Base-by-base conservation (phyloP, 2,113 vertebrate genomes). In the Nothobranchius furzeri region DNA sequence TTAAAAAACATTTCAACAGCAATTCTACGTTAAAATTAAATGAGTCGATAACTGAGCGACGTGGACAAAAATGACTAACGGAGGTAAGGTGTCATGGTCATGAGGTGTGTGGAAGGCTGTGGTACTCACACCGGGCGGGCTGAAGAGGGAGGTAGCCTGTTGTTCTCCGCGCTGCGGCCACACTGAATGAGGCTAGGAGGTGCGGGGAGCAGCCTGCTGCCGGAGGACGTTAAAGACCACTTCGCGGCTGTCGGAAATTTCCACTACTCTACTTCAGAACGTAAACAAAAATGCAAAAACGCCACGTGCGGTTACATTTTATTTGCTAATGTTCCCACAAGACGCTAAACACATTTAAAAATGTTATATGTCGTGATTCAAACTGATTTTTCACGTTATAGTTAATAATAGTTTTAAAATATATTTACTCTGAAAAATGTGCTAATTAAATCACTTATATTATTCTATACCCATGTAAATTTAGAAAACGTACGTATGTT, bases 71-170 rank as follows among this genome's bases (percentile, higher is more conserved):
- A 7, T 3, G 25, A 52, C 2, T 60, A 14, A 51, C 9, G 11
- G 30, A 15, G 37, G 2, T 46, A 3, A 64, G 58, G 58, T 51
- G 56, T 35, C 30, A 11, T 43, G 74, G 56, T 35, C 30, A 11
- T 43, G 74, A 75, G 9, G 82, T 73, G 6, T 10, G 15, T 7
- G 37, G 63, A 42, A 60, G 64, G 66, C 51, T 57, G 75, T 59
- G 25, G 56, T 78, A 90, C 92, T 93, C 85, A 91, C 92, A 56
- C 70, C 80, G 81, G 79, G 79, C 77, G 42, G 70, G 12, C 48
- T 50, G n/a, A 42, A n/a, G 55, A 73, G 72, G 77, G 87, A 91
- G 85, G 87, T 87, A 88, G 87, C 84, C 85, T 88, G 87, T 88
- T 92, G 90, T 89, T 88, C 73, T 85, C 84, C 35, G 42, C 72